These are phyloP conservation scores for Maniola jurtina DNA, from an alignment of 1,140 invertebrate species.

Conservation along the genomic window DNA sequence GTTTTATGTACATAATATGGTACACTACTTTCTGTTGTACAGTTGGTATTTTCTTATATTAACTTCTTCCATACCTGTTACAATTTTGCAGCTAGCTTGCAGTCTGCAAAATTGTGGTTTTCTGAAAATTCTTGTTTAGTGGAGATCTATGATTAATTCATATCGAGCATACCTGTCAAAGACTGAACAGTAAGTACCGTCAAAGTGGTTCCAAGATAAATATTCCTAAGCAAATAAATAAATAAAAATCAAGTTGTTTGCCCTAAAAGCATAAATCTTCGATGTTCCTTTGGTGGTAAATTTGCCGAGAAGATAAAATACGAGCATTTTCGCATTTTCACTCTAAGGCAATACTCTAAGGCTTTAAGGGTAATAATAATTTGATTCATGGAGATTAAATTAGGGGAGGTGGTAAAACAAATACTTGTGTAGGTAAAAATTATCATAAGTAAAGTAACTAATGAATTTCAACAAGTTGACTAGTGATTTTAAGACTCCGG, in stretches of 20 bases:
- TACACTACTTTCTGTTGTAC: too few relatives aligned
- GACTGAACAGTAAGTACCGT: not conserved
- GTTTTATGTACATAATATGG: too few relatives aligned
- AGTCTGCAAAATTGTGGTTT: too few relatives aligned
- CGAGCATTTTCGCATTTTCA: slow-evolving; percentile 15
- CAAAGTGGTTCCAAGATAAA: not conserved
- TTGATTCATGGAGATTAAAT: slow-evolving; percentile 18
- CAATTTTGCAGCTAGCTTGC: too few relatives aligned
- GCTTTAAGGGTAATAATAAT: slow-evolving; percentile 16
- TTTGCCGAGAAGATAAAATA: slow-evolving; percentile 21
- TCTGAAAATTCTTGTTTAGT: too few relatives aligned
- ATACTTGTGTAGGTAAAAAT: not conserved
- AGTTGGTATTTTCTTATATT: too few relatives aligned
- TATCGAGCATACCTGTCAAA: not conserved
- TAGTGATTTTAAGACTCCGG: too few relatives aligned
- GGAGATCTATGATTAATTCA: too few relatives aligned
- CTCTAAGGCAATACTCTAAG: too few relatives aligned
- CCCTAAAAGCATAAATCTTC: slow-evolving; percentile 12
- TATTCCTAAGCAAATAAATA: not conserved
- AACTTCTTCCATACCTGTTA: too few relatives aligned
- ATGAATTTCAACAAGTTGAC: too few relatives aligned
- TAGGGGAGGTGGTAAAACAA: slow-evolving; percentile 1
- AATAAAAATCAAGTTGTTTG: slow-evolving; percentile 20
- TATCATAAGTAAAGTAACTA: too few relatives aligned
- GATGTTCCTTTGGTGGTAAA: slow-evolving; percentile 19